Base-by-base conservation (phyloP, 2,113 vertebrate genomes). In the Callithrix jacchus region DNA sequence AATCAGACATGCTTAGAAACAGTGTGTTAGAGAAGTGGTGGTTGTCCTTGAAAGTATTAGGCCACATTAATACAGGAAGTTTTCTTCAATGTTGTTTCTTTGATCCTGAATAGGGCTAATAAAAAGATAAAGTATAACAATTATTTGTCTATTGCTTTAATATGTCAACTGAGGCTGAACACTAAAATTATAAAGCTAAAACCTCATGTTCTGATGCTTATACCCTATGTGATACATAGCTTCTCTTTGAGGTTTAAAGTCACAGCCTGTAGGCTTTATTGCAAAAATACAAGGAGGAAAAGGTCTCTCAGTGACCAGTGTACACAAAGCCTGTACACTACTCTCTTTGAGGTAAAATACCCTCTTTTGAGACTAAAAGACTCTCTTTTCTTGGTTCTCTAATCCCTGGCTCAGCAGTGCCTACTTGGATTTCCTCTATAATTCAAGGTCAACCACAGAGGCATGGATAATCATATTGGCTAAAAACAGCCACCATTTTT, bases 311-410 rank as follows among this genome's bases (percentile, higher is more conserved):
- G 40, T 30, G 76, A 56, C 16, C 14, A 49, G 18, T 21, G 18
- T 71, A 20, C 2, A 82, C 23, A 89, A 77, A 87, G 5, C 25
- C 56, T 89, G 1, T 64, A 80, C 47, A 66, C 49, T 52, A 18
- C 47, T 70, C 5, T 70, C 54, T 95, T 92, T 45, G 56, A 47
- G 30, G 47, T n/a, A 80, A 83, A 71, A 83, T 45, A 93, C 40
- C 64, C n/a, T 79, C n/a, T 79, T 17, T 42, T 56, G 18, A 87
- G 30, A 83, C 66, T 52, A 58, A 95, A 74, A 49, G 52, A 68
- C 45, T 84, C 27, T 49, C n/a, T 83, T 87, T 87, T 58, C 61
- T 90, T 84, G 18, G 30, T 90, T 94, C 27, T 94, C 77, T 96
- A 76, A 87, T 91, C 45, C 58, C 49, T 85, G n/a, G 71, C 37